Evolutionary conservation across 1,140 invertebrate genomes (phyloP).

Genomic region (Bemisia tabaci): DNA sequence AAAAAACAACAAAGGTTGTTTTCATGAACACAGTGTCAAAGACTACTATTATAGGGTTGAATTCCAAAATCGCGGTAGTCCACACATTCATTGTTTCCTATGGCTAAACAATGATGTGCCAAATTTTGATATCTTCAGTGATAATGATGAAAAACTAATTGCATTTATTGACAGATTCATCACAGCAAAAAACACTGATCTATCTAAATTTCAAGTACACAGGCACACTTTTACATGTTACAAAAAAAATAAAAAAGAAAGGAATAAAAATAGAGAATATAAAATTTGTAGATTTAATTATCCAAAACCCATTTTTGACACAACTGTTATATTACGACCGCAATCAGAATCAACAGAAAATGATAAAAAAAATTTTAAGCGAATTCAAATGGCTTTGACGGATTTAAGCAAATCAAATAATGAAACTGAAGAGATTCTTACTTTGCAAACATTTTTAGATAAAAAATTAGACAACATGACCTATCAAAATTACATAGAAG

Average conservation of each 20-base stretch:
- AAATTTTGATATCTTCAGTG: conserved; percentile 11
- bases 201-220: background rate
- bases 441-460: conserved; percentile 1
- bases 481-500: conserved; percentile 4
- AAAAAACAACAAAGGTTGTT: conserved; percentile 20
- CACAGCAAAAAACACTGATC: background rate
- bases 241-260: background rate
- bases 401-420: background rate
- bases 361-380: background rate
- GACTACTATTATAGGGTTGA: conserved; percentile 28
- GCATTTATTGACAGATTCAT: background rate
- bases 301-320: background rate
- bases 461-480: background rate
- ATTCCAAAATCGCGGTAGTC: conserved; percentile 31
- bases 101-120: conserved; percentile 28
- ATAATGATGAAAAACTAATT: background rate
- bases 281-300: background rate
- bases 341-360: background rate
- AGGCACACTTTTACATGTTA: background rate
- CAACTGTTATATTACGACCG: background rate
- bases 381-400: background rate
- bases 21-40: conserved; percentile 22
- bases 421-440: background rate
- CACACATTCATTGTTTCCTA: conserved; percentile 25
- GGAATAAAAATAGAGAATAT: background rate